Conservation (phyloP, 2,888 invertebrate species). For the Apodemia duryi region DNA sequence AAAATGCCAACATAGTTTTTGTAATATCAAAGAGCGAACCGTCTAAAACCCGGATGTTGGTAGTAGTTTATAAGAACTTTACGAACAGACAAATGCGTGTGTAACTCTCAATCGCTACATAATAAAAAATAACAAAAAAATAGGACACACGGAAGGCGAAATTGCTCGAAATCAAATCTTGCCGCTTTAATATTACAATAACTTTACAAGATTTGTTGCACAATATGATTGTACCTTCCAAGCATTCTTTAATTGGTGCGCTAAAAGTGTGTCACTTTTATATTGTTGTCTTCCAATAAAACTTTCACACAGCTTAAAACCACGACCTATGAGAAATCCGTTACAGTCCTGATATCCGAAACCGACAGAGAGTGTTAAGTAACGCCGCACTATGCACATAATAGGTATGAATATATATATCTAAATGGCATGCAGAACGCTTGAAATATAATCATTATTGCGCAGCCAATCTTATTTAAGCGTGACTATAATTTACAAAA, state of each 20-base stretch:
- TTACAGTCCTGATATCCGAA: slow-evolving; percentile 65
- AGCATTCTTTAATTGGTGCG: slow-evolving; percentile 73
- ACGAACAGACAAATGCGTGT: slow-evolving; percentile 54
- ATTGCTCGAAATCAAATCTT: slow-evolving; percentile 68
- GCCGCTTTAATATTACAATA: slow-evolving; percentile 79
- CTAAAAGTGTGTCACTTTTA: slow-evolving; percentile 73
- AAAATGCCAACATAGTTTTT: slow-evolving; percentile 69
- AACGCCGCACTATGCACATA: slow-evolving; percentile 77
- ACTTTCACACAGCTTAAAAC: slow-evolving; percentile 40
- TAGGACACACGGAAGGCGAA: slow-evolving; percentile 73
- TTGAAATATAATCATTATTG: slow-evolving; percentile 80
- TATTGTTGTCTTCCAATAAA: slow-evolving; percentile 57
- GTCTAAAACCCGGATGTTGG: slow-evolving; percentile 14
- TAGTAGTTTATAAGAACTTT: slow-evolving; percentile 22
- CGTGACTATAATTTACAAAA: slow-evolving; percentile 80
- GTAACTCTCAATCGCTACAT: slow-evolving; percentile 66
- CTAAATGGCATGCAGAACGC: slow-evolving; percentile 80
- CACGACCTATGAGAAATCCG: slow-evolving; percentile 45
- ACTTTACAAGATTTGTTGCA: slow-evolving; percentile 79
- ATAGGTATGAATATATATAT: slow-evolving; percentile 77
- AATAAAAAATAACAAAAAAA: slow-evolving; percentile 49
- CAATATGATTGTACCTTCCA: slow-evolving; percentile 78
- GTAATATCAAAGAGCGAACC: slow-evolving; percentile 76
- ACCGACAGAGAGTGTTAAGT: slow-evolving; percentile 72
- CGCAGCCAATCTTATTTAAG: slow-evolving; percentile 79